These are phyloP conservation scores for Bambusicola thoracicus DNA, from an alignment of 2,113 vertebrate species.

Conservation along the genomic window DNA sequence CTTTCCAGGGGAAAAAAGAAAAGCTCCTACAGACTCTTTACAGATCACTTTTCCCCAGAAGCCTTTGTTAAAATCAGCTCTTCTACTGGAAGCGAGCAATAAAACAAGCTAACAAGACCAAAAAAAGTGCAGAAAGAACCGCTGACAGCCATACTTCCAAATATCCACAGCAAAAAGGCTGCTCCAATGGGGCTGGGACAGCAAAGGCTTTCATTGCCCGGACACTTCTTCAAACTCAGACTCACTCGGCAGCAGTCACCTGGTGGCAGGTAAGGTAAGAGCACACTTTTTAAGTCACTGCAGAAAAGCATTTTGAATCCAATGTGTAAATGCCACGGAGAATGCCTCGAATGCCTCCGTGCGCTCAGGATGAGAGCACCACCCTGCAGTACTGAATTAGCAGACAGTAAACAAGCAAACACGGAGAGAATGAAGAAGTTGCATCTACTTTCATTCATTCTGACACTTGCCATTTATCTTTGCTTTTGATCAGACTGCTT, in stretches of 20 bases:
- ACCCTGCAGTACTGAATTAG: neutral
- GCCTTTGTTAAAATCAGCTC: slow-evolving; percentile 11
- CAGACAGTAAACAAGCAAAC: slow-evolving; percentile 4
- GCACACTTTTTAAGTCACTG: neutral
- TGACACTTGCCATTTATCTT: slow-evolving; percentile 31
- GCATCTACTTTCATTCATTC: neutral
- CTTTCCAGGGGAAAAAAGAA: neutral
- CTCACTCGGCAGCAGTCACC: neutral
- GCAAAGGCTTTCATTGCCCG: neutral
- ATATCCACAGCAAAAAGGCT: neutral
- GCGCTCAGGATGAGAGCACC: neutral
- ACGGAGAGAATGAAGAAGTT: neutral
- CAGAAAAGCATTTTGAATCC: neutral
- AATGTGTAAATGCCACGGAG: neutral
- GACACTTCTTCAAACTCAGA: neutral
- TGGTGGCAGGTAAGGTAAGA: neutral
- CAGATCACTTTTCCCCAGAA: neutral
- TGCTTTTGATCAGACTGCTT: slow-evolving; percentile 2
- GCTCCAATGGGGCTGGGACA: neutral
- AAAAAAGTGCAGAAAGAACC: neutral
- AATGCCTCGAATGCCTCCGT: neutral
- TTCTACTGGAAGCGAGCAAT: neutral
- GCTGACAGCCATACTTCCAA: neutral
- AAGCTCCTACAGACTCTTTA: neutral
- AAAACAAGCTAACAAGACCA: neutral